These are phyloP conservation scores for Pogoniulus pusillus DNA, from an alignment of 2,797 vertebrate species.

Conservation along the genomic window DNA sequence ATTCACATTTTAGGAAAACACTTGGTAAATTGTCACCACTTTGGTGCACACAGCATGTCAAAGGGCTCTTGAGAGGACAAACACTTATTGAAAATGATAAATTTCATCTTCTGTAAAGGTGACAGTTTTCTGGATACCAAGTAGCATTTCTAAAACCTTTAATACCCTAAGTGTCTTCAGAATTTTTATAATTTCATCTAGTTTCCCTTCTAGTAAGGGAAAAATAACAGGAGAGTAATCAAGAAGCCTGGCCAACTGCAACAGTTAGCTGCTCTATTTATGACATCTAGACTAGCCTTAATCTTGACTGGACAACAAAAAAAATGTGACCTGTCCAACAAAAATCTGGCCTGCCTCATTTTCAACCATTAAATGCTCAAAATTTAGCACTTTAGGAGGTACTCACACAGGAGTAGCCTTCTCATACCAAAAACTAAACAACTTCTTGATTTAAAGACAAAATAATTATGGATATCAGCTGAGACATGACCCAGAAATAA, in stretches of 20 bases:
- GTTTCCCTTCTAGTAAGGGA: neutral
- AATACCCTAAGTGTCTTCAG: neutral
- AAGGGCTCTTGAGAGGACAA: neutral
- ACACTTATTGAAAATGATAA: neutral
- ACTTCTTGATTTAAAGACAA: neutral
- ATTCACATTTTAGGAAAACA: neutral
- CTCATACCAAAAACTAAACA: neutral
- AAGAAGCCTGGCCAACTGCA: neutral
- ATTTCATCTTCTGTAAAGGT: neutral
- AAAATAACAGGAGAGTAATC: neutral
- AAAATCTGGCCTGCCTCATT: neutral
- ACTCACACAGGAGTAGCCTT: neutral
- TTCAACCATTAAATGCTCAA: neutral
- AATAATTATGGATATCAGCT: neutral
- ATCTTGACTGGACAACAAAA: neutral
- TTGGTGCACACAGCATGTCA: neutral
- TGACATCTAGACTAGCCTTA: neutral
- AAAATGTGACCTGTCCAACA: neutral
- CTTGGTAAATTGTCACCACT: neutral
- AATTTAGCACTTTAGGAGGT: neutral
- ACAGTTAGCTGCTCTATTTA: neutral
- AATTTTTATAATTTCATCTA: neutral
- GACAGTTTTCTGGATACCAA: neutral
- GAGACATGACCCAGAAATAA: slow-evolving; percentile 1
- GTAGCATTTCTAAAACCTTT: neutral